These are phyloP conservation scores for Galendromus occidentalis DNA, from an alignment of 1,140 invertebrate genomes.

Conservation along the genomic window DNA sequence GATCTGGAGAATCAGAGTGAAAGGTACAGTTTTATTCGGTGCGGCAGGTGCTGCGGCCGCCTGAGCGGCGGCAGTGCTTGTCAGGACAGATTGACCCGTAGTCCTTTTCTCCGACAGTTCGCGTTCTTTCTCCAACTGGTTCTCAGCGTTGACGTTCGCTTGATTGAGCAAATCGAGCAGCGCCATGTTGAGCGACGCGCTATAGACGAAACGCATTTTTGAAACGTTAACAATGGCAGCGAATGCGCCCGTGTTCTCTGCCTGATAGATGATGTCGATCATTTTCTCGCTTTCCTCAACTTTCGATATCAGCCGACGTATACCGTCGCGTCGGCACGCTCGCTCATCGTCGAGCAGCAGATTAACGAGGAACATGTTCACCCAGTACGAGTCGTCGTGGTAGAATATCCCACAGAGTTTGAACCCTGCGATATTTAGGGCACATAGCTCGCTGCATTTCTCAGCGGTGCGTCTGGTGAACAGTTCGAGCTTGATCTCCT, in stretches of 20 bases:
- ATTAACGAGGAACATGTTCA: slow-evolving; percentile 10
- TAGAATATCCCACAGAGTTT: slow-evolving; percentile 1
- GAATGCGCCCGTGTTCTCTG: slow-evolving; percentile 6
- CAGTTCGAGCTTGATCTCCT: background rate
- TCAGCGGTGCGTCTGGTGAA: background rate
- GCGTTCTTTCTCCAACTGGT: background rate
- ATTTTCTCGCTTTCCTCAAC: slow-evolving; percentile 6
- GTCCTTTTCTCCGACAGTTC: background rate
- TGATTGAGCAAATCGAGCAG: slow-evolving; percentile 1
- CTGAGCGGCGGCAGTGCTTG: background rate
- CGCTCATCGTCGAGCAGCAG: slow-evolving; percentile 2
- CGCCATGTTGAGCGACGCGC: slow-evolving; percentile 5
- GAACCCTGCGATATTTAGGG: background rate
- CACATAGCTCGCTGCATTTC: background rate
- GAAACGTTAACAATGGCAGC: background rate
- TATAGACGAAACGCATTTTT: slow-evolving; percentile 6
- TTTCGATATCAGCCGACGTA: background rate
- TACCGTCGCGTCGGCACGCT: background rate
- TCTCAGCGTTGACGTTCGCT: background rate
- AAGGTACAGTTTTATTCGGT: background rate
- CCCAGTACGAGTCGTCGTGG: slow-evolving; percentile 6
- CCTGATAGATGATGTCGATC: slow-evolving; percentile 11
- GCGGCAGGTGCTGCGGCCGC: background rate
- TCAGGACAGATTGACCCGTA: background rate
- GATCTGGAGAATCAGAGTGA: slow-evolving; percentile 1